Evolutionary conservation across 64 coral and sea anemone species (phyloP).

Genomic region (Cladopsammia gracilis): DNA sequence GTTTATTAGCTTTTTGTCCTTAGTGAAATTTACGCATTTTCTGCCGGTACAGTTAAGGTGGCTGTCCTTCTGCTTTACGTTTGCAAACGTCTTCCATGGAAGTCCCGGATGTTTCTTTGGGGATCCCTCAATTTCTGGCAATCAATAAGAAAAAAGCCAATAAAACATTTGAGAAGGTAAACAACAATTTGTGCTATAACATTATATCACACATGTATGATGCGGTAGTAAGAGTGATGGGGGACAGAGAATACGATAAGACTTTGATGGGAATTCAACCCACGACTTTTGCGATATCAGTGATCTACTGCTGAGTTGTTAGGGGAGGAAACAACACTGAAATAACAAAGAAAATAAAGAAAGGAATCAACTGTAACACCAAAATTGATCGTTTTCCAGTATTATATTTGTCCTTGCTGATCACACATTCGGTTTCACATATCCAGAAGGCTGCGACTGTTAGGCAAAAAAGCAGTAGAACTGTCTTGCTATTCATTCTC

Average conservation of each 20-base stretch:
- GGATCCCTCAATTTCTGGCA: not conserved
- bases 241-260: too few species aligned
- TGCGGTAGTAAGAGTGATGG: too few species aligned
- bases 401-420: not conserved
- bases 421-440: not conserved
- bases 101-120: not conserved
- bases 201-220: too few species aligned
- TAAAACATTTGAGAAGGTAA: not conserved
- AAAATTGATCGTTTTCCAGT: not conserved
- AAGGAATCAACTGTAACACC: not conserved
- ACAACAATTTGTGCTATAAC: not conserved
- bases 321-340: too few species aligned
- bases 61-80: not conserved
- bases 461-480: not conserved
- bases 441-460: not conserved
- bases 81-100: constrained; percentile 2
- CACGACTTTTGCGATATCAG: too few species aligned
- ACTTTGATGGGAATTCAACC: not conserved
- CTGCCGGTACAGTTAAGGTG: too few species aligned
- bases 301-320: too few species aligned
- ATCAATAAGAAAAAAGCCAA: not conserved
- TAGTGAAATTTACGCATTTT: too few species aligned
- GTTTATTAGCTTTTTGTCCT: too few species aligned
- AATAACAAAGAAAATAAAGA: not conserved
- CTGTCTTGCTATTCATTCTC: not conserved